phyloP scores from a whole-genome alignment of 2,113 vertebrate genomes.

The Alosa alosa region DNA sequence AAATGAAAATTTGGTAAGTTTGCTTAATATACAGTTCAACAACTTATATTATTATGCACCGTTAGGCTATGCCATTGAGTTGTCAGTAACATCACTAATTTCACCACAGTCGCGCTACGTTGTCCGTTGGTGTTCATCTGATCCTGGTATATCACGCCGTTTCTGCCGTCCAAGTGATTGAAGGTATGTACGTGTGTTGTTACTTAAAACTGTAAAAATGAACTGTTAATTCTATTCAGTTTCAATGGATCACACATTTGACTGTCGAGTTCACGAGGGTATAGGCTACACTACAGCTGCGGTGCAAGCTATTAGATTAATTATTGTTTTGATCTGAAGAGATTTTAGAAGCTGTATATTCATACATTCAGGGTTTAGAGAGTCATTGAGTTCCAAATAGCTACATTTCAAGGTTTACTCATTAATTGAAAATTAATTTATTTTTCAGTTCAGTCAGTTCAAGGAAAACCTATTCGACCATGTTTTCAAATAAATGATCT shows the following conservation, averaged over 20 bases:
- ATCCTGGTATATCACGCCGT: constrained; percentile 51
- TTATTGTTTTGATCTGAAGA: too few species aligned
- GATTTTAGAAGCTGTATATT: too few species aligned
- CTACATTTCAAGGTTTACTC: neutral
- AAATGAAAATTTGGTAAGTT: constrained; percentile 67
- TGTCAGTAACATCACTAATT: neutral
- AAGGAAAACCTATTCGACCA: neutral
- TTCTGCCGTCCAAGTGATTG: constrained; percentile 56
- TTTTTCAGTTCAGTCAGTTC: neutral
- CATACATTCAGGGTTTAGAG: too few species aligned
- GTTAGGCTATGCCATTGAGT: neutral
- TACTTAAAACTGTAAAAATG: neutral
- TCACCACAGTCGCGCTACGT: constrained; percentile 51
- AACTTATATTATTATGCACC: neutral
- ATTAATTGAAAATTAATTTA: neutral
- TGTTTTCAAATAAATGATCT: too few species aligned
- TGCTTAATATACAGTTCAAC: neutral
- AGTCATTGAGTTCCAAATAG: neutral
- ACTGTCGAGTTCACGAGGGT: neutral
- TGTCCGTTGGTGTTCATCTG: constrained; percentile 54
- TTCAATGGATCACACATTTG: neutral
- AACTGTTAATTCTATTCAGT: neutral
- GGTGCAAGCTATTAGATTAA: too few species aligned
- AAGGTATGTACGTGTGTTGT: constrained; percentile 55
- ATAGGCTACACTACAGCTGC: too few species aligned